Base-by-base conservation (phyloP, 92 coral and sea anemone species). In the Plumapathes pennacea region DNA sequence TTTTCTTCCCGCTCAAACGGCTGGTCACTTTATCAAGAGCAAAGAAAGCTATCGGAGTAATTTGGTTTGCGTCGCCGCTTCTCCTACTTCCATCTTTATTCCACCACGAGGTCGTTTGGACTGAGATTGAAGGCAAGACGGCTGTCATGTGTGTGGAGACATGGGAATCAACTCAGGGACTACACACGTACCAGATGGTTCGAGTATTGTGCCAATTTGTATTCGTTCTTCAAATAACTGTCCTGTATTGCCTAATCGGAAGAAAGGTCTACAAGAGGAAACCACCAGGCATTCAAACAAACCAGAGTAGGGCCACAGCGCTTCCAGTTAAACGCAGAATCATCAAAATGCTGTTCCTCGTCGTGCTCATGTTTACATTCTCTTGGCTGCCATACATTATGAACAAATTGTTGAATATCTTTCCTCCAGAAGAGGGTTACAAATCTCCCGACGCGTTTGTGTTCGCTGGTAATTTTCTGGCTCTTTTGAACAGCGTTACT, bases 371-470 rank as follows among this genome's bases (percentile, higher is more conserved):
- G 17, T 86, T 86, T 67, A 37, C 95, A 4, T 44, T 86, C 20
- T 76, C 81, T 33, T 86, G 95, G 95, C 67, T 86, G 21, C 95
- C 88, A 2, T 86, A 86, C 53, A 76, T 82, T n/a, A 53, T 86
- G 29, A 86, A 86, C 72, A 86, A 86, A 51, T 49, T 81, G 67
- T 30, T 86, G 38, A 81, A 47, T 32, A 76, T 86, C 28, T 61
- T 72, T 21, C 95, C 95, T 52, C 89, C 95, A 5, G 46, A 51
- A 12, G 21, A 39, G 19, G 55, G 50, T 23, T 86, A 46, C 28
- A 30, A 52, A 22, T 62, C 89, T 14, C 76, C 95, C 32, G 85
- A 76, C 37, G 32, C 77, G 49, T 86, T 86, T 50, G 95, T 86
- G 34, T 81, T 67, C 50, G 85, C 77, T 8, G 89, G 89, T 24